Evolutionary conservation across 2,797 vertebrate genomes (phyloP).

Genomic region (Poecilia velifera): DNA sequence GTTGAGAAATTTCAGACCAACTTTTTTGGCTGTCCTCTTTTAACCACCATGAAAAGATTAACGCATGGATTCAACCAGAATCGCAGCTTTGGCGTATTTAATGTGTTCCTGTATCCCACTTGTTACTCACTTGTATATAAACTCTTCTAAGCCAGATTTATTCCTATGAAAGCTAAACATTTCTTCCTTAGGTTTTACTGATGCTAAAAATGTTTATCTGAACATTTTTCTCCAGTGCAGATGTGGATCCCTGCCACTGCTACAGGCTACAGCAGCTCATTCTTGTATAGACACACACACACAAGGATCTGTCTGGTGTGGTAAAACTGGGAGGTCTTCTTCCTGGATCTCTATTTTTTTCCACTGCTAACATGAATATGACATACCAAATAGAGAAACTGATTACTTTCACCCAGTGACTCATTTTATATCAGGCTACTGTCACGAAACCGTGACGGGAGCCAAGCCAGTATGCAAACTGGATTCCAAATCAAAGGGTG

Average conservation of each 20-base stretch:
- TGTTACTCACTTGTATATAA: background rate
- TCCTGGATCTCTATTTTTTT: slow-evolving; percentile 36
- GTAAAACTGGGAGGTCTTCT: slow-evolving; percentile 25
- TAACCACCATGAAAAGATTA: background rate
- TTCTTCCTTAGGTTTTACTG: background rate
- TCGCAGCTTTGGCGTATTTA: background rate
- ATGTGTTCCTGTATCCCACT: background rate
- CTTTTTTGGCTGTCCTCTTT: background rate
- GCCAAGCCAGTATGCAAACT: background rate
- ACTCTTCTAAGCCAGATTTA: background rate
- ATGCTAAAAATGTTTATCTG: slow-evolving; percentile 15
- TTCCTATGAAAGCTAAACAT: background rate
- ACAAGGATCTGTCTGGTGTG: slow-evolving; percentile 8
- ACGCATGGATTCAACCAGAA: background rate
- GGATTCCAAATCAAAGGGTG: slow-evolving; percentile 3
- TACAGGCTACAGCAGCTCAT: slow-evolving; percentile 58
- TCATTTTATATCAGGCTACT: slow-evolving; percentile 3
- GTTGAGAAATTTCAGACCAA: background rate
- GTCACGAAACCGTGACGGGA: background rate
- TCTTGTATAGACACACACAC: slow-evolving; percentile 22
- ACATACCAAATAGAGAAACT: slow-evolving; percentile 8
- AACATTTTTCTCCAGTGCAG: slow-evolving; percentile 16
- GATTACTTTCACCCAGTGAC: slow-evolving; percentile 18
- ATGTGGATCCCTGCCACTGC: slow-evolving; percentile 22
- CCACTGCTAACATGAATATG: slow-evolving; percentile 16